Percentiles rank a stretch among this genome's conserved stretches.
Conservation (phyloP, 2,797 vertebrate species). For the Spheniscus humboldti region DNA sequence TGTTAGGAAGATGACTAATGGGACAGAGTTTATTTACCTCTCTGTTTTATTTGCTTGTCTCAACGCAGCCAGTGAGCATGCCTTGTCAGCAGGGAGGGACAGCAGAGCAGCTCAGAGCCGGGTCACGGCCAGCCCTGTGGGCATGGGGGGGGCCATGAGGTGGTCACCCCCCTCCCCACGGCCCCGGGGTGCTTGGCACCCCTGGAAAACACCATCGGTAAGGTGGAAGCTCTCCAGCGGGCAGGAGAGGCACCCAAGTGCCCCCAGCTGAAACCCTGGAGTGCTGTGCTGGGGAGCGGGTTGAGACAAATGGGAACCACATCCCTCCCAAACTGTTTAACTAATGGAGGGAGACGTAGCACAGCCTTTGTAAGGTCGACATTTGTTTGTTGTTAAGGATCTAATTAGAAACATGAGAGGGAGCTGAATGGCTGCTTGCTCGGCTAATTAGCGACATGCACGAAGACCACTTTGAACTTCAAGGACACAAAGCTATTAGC, state of each 20-base stretch:
- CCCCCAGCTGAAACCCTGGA: fast-evolving
- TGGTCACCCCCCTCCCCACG: not conserved
- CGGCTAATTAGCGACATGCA: constrained; percentile 86
- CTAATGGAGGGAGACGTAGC: constrained; percentile 68
- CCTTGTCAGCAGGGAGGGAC: fast-evolving
- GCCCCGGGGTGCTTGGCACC: not conserved
- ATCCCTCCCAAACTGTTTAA: constrained; percentile 71
- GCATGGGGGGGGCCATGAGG: no score
- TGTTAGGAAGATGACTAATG: not conserved
- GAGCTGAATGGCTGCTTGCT: constrained; percentile 81
- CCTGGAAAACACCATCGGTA: fast-evolving
- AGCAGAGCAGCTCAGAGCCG: not conserved
- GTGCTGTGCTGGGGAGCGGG: fast-evolving
- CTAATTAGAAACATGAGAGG: constrained; percentile 89
- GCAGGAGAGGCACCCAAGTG: not conserved
- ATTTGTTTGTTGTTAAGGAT: constrained; percentile 92
- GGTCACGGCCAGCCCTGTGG: fast-evolving
- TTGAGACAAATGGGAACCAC: not conserved
- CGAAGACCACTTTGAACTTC: constrained; percentile 87
- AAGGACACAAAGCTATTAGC: constrained; percentile 89
- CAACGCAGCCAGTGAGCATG: fast-evolving
- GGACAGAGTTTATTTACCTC: not conserved
- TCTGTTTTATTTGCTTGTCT: not conserved
- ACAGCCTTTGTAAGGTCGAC: constrained; percentile 77
- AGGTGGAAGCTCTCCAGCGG: not conserved